phyloP scores from a whole-genome alignment of 2,888 invertebrate genomes.

The Tenthredo mesomela region DNA sequence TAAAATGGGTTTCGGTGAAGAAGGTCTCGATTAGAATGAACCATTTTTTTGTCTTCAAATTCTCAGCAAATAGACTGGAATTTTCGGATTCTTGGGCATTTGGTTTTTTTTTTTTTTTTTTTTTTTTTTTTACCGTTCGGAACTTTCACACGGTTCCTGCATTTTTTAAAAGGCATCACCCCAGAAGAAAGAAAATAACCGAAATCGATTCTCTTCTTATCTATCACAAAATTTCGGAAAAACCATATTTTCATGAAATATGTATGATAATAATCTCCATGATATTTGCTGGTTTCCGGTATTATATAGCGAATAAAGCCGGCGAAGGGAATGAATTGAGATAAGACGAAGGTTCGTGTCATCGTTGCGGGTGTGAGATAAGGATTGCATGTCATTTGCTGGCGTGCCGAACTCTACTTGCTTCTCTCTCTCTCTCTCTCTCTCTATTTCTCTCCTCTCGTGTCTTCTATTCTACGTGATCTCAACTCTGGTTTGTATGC shows the following conservation, averaged over 20 bases:
- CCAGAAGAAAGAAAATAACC: not conserved
- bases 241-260: not conserved
- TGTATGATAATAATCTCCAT: not conserved
- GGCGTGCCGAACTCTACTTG: not conserved
- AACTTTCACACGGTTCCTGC: too few relatives aligned
- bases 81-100: too few relatives aligned
- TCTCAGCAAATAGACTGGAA: too few relatives aligned
- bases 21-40: too few relatives aligned
- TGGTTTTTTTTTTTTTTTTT: too few relatives aligned
- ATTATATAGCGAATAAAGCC: not conserved
- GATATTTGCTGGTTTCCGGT: constrained; percentile 11
- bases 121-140: too few relatives aligned
- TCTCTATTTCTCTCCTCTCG: not conserved
- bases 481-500: not conserved
- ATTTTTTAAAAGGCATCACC: too few relatives aligned
- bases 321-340: constrained; percentile 3
- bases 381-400: constrained; percentile 43
- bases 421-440: constrained; percentile 22
- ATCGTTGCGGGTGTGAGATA: constrained; percentile 22
- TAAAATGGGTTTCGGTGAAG: too few relatives aligned
- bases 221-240: too few relatives aligned
- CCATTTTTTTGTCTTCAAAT: too few relatives aligned
- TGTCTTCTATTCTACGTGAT: constrained; percentile 25
- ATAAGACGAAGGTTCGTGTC: constrained; percentile 19
- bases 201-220: too few relatives aligned